phyloP scores from a whole-genome alignment of 2,888 invertebrate genomes.

The Chloroclysta siterata region DNA sequence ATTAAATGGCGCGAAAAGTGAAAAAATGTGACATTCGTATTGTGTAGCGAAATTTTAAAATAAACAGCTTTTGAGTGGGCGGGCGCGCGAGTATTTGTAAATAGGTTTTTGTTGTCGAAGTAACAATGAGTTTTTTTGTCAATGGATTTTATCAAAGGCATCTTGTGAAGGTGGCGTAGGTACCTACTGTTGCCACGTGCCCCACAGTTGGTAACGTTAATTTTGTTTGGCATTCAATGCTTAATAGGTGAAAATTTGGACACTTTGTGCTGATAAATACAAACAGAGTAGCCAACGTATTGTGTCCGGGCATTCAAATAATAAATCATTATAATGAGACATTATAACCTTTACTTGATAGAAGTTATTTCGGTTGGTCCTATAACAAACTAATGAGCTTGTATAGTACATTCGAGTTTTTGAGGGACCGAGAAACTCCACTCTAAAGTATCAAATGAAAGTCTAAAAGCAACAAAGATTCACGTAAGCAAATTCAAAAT shows the following conservation, averaged over 20 bases:
- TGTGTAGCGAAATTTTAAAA: conserved; percentile 78
- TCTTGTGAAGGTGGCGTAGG: conserved; percentile 48
- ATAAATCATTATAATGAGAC: conserved; percentile 9
- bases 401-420: neutral
- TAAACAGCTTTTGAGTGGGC: conserved; percentile 85
- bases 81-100: conserved; percentile 81
- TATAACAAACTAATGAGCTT: neutral
- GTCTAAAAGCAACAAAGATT: conserved; percentile 16
- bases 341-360: neutral
- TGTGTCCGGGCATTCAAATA: conserved; percentile 1
- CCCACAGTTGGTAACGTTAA: conserved; percentile 45
- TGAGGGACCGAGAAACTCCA: neutral
- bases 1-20: conserved; percentile 82
- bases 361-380: neutral
- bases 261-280: conserved; percentile 28
- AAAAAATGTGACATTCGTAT: conserved; percentile 75
- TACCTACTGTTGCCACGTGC: conserved; percentile 53
- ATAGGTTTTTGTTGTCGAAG: conserved; percentile 76
- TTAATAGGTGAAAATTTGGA: conserved; percentile 43
- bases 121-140: conserved; percentile 55
- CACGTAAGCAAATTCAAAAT: conserved; percentile 25
- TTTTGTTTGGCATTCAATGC: conserved; percentile 26
- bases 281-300: conserved; percentile 4
- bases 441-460: conserved; percentile 1
- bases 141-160: conserved; percentile 54